Evolutionary conservation across 2,113 vertebrate genomes (phyloP), one percentile per base, ranked within the genome.

Genomic region (Grammomys surdaster): DNA sequence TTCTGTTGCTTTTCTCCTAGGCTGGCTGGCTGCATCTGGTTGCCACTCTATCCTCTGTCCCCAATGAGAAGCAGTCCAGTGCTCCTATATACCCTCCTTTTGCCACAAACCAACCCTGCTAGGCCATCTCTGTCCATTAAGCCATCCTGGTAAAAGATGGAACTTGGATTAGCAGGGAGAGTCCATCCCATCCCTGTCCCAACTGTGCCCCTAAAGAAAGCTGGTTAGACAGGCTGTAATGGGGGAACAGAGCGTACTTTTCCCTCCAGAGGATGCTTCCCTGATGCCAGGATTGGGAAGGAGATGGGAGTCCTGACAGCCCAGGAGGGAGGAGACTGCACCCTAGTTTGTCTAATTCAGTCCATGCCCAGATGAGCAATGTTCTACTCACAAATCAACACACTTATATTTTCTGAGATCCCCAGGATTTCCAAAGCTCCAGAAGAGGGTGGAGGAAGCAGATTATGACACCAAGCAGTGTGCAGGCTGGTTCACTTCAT

Each of bases 1-100:
- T 95, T 95, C 96, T 81, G 80, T 97, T 98, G 76, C 77, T 96
- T 98, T 92, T 96, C 96, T 97, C 88, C 31, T 69, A 63, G 96
- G 91, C 96, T 94, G 96, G 54, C 28, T 13, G 17, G 92, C 60
- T 89, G 31, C 63, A 17, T 40, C 69, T 51, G 67, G 70, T n/a
- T 73, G 28, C 17, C 54, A 4, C 58, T 91, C 13, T 88, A 16
- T 19, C 17, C 7, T 43, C 46, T 36, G n/a, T 9, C 65, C 76
- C 51, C 46, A 56, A 43, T 81, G 19, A 95, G 46, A 19, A 89
- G n/a, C 43, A 73, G 24, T 56, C 70, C 26, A 87, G 3, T 58
- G 33, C 9, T 48, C 81, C 75, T 88, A 2, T 19, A 33, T n/a
- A 40, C 56, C 54, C 80, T 75, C 63, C 70, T 88, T 89, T 48